phyloP scores from a whole-genome alignment of 2,113 vertebrate genomes.

The Willisornis vidua region DNA sequence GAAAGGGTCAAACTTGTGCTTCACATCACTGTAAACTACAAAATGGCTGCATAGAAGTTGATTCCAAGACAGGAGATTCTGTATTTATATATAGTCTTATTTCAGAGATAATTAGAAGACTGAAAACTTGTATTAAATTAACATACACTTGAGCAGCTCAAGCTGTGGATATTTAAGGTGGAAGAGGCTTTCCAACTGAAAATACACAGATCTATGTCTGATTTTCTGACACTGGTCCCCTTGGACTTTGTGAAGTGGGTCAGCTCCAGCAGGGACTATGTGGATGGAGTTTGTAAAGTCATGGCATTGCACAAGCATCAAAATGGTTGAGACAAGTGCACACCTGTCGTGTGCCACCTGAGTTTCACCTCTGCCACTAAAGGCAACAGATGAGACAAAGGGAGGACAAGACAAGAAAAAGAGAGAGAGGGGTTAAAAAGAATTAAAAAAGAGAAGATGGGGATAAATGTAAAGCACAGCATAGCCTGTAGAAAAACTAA shows the following conservation, averaged over 20 bases:
- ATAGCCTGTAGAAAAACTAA: background rate
- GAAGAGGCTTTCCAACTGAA: background rate
- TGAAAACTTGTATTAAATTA: background rate
- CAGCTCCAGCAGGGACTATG: background rate
- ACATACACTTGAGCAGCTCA: background rate
- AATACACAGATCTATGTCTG: accelerated
- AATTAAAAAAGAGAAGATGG: background rate
- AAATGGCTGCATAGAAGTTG: background rate
- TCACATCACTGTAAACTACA: background rate
- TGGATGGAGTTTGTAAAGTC: background rate
- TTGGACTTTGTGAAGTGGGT: background rate
- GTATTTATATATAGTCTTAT: background rate
- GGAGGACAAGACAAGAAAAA: background rate
- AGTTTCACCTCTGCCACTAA: background rate
- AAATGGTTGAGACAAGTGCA: background rate
- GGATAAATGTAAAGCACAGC: background rate
- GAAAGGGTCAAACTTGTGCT: background rate
- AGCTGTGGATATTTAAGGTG: background rate
- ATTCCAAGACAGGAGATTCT: background rate
- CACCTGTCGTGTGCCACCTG: background rate
- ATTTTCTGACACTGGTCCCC: background rate
- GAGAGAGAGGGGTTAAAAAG: background rate
- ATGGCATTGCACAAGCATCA: background rate
- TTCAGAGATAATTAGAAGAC: background rate
- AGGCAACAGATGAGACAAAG: background rate